Conservation (phyloP, 1,140 invertebrate genomes). For the Aradophagus sp. region DNA sequence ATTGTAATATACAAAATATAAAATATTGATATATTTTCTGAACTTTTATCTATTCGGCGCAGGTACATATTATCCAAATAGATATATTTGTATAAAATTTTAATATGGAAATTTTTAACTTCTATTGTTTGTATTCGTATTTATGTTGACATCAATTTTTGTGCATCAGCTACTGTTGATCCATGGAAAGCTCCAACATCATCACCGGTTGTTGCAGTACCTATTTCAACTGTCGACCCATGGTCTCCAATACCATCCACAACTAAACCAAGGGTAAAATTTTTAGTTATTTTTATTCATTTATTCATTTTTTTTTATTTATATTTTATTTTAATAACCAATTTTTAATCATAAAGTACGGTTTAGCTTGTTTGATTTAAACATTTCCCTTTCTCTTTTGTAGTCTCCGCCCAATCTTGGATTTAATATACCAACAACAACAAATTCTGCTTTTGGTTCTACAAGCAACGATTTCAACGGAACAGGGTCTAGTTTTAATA, state of each 20-base stretch:
- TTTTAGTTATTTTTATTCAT: too few relatives aligned
- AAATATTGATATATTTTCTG: too few relatives aligned
- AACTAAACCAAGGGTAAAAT: conserved; percentile 60
- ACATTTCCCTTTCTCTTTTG: too few relatives aligned
- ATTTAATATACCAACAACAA: conserved; percentile 65
- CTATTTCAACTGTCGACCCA: conserved; percentile 70
- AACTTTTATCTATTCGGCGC: too few relatives aligned
- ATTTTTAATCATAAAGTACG: too few relatives aligned
- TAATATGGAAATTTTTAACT: too few relatives aligned
- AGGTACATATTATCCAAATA: conserved; percentile 22
- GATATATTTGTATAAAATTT: conserved; percentile 3
- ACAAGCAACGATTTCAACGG: conserved; percentile 71
- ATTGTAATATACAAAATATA: too few relatives aligned
- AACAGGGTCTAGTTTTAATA: conserved; percentile 63
- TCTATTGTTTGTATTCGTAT: too few relatives aligned
- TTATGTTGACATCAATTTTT: too few relatives aligned
- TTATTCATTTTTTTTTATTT: too few relatives aligned
- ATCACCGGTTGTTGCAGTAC: conserved; percentile 61
- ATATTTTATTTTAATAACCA: conserved; percentile 1
- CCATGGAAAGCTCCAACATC: conserved; percentile 76
- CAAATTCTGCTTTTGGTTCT: conserved; percentile 58
- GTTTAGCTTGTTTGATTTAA: too few relatives aligned
- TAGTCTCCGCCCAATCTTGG: conserved; percentile 67
- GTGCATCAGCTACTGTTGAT: conserved; percentile 72
- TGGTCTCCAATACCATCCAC: conserved; percentile 72